Evolutionary conservation across 30 jellyfish, hydroid and myxozoan species (phyloP), one percentile per base, ranked within the genome.

Genomic region (Turritopsis dohrnii): DNA sequence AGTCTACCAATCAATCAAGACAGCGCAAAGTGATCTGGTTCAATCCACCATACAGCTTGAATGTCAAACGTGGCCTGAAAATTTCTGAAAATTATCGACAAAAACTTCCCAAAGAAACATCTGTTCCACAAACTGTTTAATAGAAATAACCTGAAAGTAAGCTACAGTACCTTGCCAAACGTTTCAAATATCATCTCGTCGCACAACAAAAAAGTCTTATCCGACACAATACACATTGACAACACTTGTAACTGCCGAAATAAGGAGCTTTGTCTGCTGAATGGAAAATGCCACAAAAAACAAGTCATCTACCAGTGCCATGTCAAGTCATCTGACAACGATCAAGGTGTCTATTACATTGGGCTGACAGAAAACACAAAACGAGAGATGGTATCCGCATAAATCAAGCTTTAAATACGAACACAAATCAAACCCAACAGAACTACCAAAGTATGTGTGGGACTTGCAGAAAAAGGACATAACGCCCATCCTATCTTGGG

Each of bases 21-120:
- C 24, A 29, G 28, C 18, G 1, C 29, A 81, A 81, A 54, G 66
- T 84, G 21, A 1, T 72, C 41, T 84, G 90, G 88, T 88, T 71
- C 54, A 88, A 88, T 73, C 96, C 96, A 0, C 86, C 96, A 16
- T 90, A 54, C 84, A 80, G 72, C 80, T 76, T 31, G 76, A 90
- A 66, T 74, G 96, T 90, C 87, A 41, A 65, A 90, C 96, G 83
- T 90, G 29, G 96, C 89, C 17, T 54, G 75, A 27, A 30, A 16
- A 18, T 88, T 88, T 76, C 85, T 69, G 81, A 53, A 72, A 26
- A 30, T 84, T 16, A 24, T 89, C 9, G 76, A 81, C 83, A 89
- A 85, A 74, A 79, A 86, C 79, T 89, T 77, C 88, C 95, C 92
- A 25, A 54, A 73, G 69, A 27, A 69, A 69, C 77, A 69, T 27